Evolutionary conservation across 2,113 vertebrate genomes (phyloP), one percentile per base, ranked within the genome.

Genomic region (Nanorana parkeri): DNA sequence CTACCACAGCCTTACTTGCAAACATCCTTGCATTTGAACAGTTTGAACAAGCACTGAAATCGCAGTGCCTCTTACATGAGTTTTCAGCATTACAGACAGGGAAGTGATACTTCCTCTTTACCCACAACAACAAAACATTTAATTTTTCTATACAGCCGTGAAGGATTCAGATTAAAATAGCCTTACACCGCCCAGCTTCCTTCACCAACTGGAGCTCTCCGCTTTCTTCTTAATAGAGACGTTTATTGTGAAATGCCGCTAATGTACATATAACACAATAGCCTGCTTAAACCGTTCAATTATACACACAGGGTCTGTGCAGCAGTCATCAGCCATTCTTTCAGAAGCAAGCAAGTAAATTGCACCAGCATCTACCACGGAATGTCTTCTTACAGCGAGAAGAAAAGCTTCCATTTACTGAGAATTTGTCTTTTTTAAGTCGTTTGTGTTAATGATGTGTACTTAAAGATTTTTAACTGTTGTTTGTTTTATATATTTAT

Each of bases 221-320:
- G 28, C 67, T 51, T 71, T 80, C 56, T 54, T 64, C 41, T 73
- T 64, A 73, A 72, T 63, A 73, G 36, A 51, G 36, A 36, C 7
- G 56, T 64, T 81, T 73, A 64, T 58, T 29, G 68, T 61, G 61
- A 52, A 36, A 81, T 73, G 67, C 78, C 52, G 23, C 29, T 63
- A 80, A 80, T 80, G 64, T 72, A 71, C 67, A 80, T 72, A 71
- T 72, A 80, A 68, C 68, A 78, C 47, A 80, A 80, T 80, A 47
- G 20, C 4, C 68, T 23, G 24, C 68, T 69, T 73, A 72, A 81
- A 81, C 78, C 26, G 54, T 81, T 81, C 68, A 71, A 81, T 81
- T 81, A 80, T 80, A 64, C 56, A 64, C 68, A 65, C 36, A 64
- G 78, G 67, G 32, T 56, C 54, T 51, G 68, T 52, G 61, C 23